phyloP scores from a whole-genome alignment of 2,888 invertebrate species.

The Desoria tigrina region DNA sequence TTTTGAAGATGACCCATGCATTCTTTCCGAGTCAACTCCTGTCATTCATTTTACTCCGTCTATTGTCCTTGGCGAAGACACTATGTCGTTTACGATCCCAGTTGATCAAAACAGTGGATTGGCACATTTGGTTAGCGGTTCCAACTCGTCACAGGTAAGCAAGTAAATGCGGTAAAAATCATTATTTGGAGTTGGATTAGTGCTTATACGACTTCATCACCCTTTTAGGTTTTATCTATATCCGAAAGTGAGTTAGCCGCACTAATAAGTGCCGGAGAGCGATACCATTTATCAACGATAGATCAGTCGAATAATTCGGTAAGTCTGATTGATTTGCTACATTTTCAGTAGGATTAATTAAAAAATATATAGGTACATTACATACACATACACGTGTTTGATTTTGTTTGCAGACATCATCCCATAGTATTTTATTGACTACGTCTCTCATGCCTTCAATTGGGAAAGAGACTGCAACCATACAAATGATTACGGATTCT shows the following conservation, averaged over 20 bases:
- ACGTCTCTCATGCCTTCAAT: slow-evolving; percentile 13
- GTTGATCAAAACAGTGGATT: slow-evolving; percentile 27
- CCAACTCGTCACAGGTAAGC: neutral
- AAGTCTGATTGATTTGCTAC: too few species aligned
- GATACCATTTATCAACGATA: slow-evolving; percentile 25
- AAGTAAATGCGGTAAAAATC: neutral
- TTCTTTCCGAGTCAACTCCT: slow-evolving; percentile 11
- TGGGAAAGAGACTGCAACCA: neutral
- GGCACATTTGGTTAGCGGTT: slow-evolving; percentile 25
- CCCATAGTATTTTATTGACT: slow-evolving; percentile 23
- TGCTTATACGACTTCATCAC: slow-evolving; percentile 3
- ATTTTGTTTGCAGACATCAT: slow-evolving; percentile 1
- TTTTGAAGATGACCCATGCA: neutral
- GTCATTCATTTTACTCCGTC: slow-evolving; percentile 24
- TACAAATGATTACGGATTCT: neutral
- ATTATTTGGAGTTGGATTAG: neutral
- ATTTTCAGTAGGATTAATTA: too few species aligned
- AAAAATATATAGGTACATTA: neutral
- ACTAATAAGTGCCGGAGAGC: slow-evolving; percentile 27
- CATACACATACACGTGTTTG: neutral
- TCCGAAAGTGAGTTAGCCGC: slow-evolving; percentile 32
- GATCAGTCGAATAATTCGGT: slow-evolving; percentile 16
- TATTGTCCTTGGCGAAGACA: slow-evolving; percentile 29
- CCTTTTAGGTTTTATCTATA: slow-evolving; percentile 23
- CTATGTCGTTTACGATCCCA: slow-evolving; percentile 33